phyloP scores from a whole-genome alignment of 2,113 vertebrate species.

The Morone saxatilis region DNA sequence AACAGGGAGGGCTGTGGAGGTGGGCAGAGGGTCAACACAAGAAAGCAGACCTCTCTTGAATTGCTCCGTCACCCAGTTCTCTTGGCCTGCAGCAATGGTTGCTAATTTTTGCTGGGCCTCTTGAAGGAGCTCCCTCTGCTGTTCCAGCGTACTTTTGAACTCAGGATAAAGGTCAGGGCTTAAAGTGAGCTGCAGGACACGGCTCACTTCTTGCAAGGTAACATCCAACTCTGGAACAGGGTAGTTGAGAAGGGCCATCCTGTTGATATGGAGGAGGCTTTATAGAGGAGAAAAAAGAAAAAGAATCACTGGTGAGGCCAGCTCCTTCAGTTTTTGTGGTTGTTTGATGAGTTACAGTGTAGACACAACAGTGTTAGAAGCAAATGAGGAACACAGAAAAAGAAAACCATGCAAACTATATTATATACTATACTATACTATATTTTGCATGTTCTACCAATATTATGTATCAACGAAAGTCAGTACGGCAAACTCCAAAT shows the following conservation, averaged over 20 bases:
- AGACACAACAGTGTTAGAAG: neutral
- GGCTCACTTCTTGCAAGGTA: constrained; percentile 82
- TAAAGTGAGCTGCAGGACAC: constrained; percentile 84
- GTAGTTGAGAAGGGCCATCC: constrained; percentile 83
- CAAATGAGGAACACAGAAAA: neutral
- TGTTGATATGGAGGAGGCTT: constrained; percentile 49
- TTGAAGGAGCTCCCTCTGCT: constrained; percentile 76
- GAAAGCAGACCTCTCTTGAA: constrained; percentile 83
- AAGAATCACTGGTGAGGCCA: neutral
- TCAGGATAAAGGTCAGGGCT: constrained; percentile 76
- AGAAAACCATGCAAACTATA: neutral
- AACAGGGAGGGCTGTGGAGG: constrained; percentile 82
- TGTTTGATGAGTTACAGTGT: neutral
- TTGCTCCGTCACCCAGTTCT: constrained; percentile 86
- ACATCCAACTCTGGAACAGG: constrained; percentile 83
- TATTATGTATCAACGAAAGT: too few relatives aligned
- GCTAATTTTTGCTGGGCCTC: constrained; percentile 68
- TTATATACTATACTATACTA: too few relatives aligned
- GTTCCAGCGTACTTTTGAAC: constrained; percentile 73
- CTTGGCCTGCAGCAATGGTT: constrained; percentile 51
- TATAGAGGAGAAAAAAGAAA: neutral
- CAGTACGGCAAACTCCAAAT: too few relatives aligned
- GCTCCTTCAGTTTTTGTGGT: neutral
- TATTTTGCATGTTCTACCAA: too few relatives aligned
- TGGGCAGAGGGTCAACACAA: constrained; percentile 80